Conservation (phyloP, 64 coral and sea anemone species). For the Porites australiensis region DNA sequence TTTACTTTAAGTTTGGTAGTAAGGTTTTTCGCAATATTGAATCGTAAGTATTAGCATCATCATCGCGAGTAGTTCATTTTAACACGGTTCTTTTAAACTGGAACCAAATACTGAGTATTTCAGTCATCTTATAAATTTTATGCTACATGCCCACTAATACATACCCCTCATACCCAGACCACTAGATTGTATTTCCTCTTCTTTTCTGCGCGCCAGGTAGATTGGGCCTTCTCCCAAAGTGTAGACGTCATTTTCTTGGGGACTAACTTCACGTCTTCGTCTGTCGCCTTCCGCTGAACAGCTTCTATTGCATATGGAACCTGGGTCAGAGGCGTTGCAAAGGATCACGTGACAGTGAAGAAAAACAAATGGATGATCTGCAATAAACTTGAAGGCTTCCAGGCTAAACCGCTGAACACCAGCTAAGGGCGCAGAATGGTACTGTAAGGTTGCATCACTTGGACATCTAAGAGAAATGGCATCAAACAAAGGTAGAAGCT, state of each 20-base stretch:
- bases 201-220: not conserved
- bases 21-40: no score
- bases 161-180: not conserved
- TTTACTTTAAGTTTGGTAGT: no score
- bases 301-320: constrained; percentile 8
- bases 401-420: constrained; percentile 49
- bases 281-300: constrained; percentile 16
- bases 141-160: not conserved
- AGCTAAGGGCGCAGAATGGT: not conserved
- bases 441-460: not conserved
- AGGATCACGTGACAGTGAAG: constrained; percentile 44
- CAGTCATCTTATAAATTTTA: no score
- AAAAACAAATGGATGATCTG: constrained; percentile 31
- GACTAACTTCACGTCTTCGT: constrained; percentile 1
- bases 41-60: no score
- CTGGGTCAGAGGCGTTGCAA: constrained; percentile 35
- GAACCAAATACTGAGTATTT: no score
- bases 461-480: no score
- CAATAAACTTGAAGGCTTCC: constrained; percentile 63
- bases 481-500: no score
- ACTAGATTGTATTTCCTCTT: not conserved
- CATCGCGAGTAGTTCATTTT: no score
- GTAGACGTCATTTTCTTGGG: not conserved
- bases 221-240: not conserved
- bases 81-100: no score